Evolutionary conservation across 92 coral and sea anemone species (phyloP), one percentile per base, ranked within the genome.

Genomic region (Zoanthus solanderi): DNA sequence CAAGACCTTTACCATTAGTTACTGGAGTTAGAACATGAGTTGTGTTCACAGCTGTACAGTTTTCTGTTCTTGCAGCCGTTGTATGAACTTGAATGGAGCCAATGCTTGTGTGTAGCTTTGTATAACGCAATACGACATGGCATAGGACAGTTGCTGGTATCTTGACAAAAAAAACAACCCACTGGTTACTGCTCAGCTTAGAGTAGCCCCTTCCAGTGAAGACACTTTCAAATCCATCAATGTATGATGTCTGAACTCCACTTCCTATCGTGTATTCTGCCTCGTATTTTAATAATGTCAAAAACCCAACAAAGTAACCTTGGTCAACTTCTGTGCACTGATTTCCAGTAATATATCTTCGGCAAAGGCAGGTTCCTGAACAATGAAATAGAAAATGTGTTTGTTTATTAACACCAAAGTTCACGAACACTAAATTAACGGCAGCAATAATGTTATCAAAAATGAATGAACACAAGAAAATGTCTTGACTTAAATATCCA

Each of bases 191-290:
- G 16, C 65, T 77, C 13, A 97, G 90, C 75, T 76, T 91, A 42
- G 86, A 94, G 73, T 97, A 97, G 14, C 99, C 99, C 79, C 92
- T 90, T 11, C 98, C 99, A 30, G 99, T 95, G 89, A 97, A 97
- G 71, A 78, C 71, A 63, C 82, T 92, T 23, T 87, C 84, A 46
- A 88, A 90, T 34, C 92, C 98, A 15, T 78, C 71, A 47, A 92
- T 75, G 82, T 97, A 89, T 6, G 98, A 87, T 14, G 96, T 92
- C 29, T 91, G 75, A 0, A 60, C 69, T 83, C 90, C 94, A 92
- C 72, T 88, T 37, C 99, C 99, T 18, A 78, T 31, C 28, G 95
- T 92, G 44, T 87, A 79, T 46, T 97, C 99, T 7, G 99, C 99
- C 87, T 97, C 99, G 75, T 75, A 87, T 72, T 90, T 87, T 65